Percentiles rank a stretch among this genome's conserved stretches.
These are phyloP conservation scores for Buceros bicornis DNA, from an alignment of 2,797 vertebrate genomes.

Conservation along the genomic window DNA sequence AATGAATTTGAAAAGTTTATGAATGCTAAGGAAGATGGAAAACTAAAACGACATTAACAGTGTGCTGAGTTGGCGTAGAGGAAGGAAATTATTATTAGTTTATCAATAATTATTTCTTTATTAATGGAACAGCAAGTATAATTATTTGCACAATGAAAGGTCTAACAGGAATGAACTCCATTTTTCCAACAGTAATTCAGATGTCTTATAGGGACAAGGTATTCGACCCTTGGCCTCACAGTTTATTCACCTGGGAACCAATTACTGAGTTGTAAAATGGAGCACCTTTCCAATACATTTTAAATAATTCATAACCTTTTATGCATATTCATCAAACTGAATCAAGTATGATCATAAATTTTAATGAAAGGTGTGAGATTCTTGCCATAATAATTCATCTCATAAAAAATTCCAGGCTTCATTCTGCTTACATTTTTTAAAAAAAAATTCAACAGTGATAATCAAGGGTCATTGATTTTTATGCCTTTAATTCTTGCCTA, in stretches of 20 bases:
- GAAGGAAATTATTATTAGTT: background rate
- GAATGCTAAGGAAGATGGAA: background rate
- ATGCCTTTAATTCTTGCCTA: constrained; percentile 20
- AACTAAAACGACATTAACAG: background rate
- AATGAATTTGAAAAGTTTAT: background rate
- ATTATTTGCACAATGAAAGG: background rate
- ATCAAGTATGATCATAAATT: constrained; percentile 52
- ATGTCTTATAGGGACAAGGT: background rate
- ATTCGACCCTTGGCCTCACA: background rate
- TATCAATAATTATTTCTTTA: background rate
- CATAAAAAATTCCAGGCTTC: constrained; percentile 25
- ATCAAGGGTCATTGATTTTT: constrained; percentile 30
- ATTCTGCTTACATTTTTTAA: background rate
- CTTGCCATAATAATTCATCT: constrained; percentile 30
- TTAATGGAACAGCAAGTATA: background rate
- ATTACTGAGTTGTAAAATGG: constrained; percentile 61
- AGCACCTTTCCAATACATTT: constrained; percentile 27
- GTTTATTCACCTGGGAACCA: constrained; percentile 54
- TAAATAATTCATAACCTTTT: constrained; percentile 67
- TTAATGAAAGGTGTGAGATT: constrained; percentile 59
- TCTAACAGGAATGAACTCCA: background rate
- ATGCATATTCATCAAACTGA: constrained; percentile 63
- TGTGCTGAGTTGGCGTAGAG: background rate
- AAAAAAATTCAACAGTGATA: background rate
- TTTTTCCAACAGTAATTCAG: constrained; percentile 34